Conservation (phyloP, 2,888 invertebrate species). For the Ferdinandea cuprea region DNA sequence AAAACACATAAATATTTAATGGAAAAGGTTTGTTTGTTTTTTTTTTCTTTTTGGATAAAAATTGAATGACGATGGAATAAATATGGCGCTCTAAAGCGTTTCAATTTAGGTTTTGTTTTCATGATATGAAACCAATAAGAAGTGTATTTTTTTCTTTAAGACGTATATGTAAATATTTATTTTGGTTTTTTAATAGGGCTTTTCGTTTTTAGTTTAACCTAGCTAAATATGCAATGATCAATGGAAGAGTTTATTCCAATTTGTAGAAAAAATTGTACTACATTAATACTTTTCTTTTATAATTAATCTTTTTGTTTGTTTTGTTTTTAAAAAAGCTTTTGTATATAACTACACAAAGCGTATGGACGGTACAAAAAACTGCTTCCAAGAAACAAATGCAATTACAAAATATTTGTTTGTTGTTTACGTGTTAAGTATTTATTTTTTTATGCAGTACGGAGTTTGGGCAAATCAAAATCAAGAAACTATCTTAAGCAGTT, state of each 20-base stretch:
- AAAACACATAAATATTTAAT: conserved; percentile 49
- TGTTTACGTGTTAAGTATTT: conserved; percentile 25
- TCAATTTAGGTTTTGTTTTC: conserved; percentile 39
- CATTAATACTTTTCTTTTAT: conserved; percentile 60
- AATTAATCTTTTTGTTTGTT: conserved; percentile 45
- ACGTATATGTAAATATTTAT: conserved; percentile 63
- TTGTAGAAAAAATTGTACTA: conserved; percentile 75
- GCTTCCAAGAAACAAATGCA: conserved; percentile 73
- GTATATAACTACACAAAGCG: conserved; percentile 79
- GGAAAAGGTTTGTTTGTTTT: conserved; percentile 32
- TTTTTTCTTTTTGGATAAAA: conserved; percentile 14
- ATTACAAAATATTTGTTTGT: conserved; percentile 50
- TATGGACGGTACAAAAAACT: conserved; percentile 81
- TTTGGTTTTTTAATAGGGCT: conserved; percentile 33
- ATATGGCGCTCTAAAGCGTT: conserved; percentile 59
- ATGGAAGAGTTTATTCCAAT: conserved; percentile 75
- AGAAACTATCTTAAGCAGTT: conserved; percentile 16
- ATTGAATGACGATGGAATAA: conserved; percentile 65
- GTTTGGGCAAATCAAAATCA: conserved; percentile 29
- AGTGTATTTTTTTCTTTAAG: conserved; percentile 52
- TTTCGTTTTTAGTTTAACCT: conserved; percentile 64
- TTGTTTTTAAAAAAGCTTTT: conserved; percentile 69
- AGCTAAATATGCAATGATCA: conserved; percentile 72
- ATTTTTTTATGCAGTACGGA: conserved; percentile 48
- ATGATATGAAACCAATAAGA: conserved; percentile 74